These are phyloP conservation scores for Lepus europaeus DNA, from an alignment of 2,113 vertebrate genomes.

Conservation along the genomic window DNA sequence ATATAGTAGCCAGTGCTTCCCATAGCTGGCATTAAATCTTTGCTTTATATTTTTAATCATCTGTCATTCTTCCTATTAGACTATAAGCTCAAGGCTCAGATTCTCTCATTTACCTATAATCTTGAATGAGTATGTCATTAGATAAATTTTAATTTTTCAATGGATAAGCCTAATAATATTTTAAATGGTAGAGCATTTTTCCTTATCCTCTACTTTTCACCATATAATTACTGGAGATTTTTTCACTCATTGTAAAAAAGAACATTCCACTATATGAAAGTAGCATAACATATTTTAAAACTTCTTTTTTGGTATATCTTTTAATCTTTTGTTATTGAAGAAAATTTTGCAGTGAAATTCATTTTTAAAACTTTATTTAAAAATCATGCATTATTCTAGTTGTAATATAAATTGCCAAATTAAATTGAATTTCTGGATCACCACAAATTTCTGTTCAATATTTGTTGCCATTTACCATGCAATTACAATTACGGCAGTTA, in stretches of 20 bases:
- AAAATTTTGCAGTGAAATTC: background rate
- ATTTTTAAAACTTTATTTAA: background rate
- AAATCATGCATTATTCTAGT: background rate
- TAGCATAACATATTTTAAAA: background rate
- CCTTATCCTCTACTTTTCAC: background rate
- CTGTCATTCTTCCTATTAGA: background rate
- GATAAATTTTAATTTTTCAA: background rate
- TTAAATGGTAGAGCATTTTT: background rate
- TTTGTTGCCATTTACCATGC: background rate
- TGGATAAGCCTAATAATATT: background rate
- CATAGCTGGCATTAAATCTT: background rate
- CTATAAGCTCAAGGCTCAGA: background rate
- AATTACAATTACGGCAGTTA: background rate
- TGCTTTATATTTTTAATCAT: background rate
- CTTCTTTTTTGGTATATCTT: background rate
- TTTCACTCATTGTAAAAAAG: background rate
- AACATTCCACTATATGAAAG: background rate
- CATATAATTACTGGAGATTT: background rate
- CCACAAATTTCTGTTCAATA: background rate
- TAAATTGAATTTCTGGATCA: background rate
- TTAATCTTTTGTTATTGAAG: background rate
- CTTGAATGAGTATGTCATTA: background rate
- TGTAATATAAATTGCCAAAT: background rate
- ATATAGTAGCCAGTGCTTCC: fast-evolving
- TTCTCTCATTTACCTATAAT: background rate